Conservation (phyloP, 2,888 invertebrate genomes). For the Lasioglossum malachurum region DNA sequence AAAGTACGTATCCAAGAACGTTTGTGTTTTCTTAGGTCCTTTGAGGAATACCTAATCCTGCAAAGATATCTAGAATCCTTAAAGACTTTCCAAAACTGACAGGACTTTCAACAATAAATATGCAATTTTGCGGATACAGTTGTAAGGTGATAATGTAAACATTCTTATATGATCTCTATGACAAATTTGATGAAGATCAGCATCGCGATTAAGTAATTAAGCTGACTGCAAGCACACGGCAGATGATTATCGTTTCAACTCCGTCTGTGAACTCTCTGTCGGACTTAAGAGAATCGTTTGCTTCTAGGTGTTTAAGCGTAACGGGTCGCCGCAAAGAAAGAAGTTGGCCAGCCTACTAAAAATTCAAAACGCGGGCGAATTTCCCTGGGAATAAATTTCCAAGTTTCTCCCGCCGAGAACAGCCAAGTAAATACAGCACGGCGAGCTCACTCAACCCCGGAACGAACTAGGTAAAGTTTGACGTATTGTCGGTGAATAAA, state of each 20-base stretch:
- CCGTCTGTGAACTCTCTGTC: conserved; percentile 20
- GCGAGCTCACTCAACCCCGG: conserved; percentile 66
- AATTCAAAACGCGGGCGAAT: conserved; percentile 79
- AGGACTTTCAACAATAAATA: not conserved
- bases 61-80: not conserved
- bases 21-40: not conserved
- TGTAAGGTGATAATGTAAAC: not conserved
- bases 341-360: conserved; percentile 74
- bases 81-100: not conserved
- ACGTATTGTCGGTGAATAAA: conserved; percentile 81
- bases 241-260: not conserved
- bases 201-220: not conserved
- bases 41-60: not conserved
- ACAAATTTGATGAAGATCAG: not conserved
- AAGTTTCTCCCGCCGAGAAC: conserved; percentile 74
- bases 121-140: no score
- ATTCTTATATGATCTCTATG: not conserved
- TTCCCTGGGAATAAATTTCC: conserved; percentile 80
- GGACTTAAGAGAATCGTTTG: conserved; percentile 57
- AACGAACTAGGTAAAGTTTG: conserved; percentile 77
- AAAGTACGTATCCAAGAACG: not conserved
- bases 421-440: conserved; percentile 76
- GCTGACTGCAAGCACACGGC: not conserved
- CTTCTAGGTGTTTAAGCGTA: conserved; percentile 62
- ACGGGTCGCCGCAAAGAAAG: conserved; percentile 49